Base-by-base conservation (phyloP, 2,113 vertebrate genomes). In the Cyprinodon brontotheroides region DNA sequence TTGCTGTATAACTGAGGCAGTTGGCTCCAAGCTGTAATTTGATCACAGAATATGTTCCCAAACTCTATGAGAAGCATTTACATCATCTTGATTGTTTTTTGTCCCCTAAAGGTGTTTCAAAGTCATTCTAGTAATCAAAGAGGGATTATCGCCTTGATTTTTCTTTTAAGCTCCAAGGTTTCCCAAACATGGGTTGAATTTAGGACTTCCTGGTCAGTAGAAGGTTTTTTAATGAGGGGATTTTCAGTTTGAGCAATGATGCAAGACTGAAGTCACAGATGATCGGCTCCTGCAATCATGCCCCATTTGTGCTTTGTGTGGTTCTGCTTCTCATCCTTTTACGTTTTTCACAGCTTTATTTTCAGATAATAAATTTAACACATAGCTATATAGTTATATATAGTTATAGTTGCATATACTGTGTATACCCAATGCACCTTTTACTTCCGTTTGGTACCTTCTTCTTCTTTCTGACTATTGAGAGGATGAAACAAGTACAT, bases 91-190 rank as follows among this genome's bases (percentile, higher is more conserved):
- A 82, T 78, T 65, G 69, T 65, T 81, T 80, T 79, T 77, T 65
- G 59, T 79, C 77, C 63, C 77, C 78, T 83, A 48, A 37, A 81
- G 84, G 71, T 83, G 86, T 70, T 68, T 47, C 84, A 84, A 84
- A 83, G 40, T 65, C 66, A 61, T 62, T 89, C 78, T 74, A 29
- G 69, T 76, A 38, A 74, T 82, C 78, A 80, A 45, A 67, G 72
- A 60, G 72, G 89, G 87, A 89, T 92, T 89, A 89, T 64, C 22
- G 7, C 83, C 73, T 80, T 43, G 75, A 79, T 81, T 92, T 85
- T 72, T 87, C 87, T 90, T 88, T 82, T 86, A 90, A 85, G 82
- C 82, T 74, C 3, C 8, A 50, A 83, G 43, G 72, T 90, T 92
- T 89, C 83, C 87, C 80, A 90, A 90, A 89, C 74, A 86, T 3